phyloP scores from a whole-genome alignment of 2,113 vertebrate genomes.

The Siniperca knerii region DNA sequence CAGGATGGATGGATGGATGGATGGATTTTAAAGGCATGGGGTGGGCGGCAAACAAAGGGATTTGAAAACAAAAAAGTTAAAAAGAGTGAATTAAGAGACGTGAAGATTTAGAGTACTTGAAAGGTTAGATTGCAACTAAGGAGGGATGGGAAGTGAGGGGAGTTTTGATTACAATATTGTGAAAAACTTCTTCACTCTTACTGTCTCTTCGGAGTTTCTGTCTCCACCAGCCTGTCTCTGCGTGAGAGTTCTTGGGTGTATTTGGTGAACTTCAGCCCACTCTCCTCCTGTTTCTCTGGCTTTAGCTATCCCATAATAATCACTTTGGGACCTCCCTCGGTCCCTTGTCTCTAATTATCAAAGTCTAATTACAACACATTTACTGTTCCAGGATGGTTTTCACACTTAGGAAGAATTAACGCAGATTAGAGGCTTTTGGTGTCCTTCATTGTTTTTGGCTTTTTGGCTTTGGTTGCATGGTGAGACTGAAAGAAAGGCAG shows the following conservation, averaged over 20 bases:
- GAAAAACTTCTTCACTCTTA: background rate
- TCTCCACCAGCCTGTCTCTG: constrained; percentile 32
- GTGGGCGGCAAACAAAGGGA: background rate
- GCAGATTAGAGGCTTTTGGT: constrained; percentile 71
- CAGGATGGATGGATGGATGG: background rate
- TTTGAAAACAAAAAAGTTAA: background rate
- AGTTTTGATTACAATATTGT: background rate
- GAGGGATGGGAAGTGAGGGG: background rate
- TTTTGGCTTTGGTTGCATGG: constrained; percentile 41
- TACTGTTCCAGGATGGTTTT: constrained; percentile 67
- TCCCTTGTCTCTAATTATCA: constrained; percentile 78
- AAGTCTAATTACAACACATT: constrained; percentile 78
- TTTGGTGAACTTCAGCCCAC: constrained; percentile 67
- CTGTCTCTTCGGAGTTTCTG: constrained; percentile 13
- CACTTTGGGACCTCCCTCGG: constrained; percentile 64
- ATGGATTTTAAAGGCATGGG: background rate
- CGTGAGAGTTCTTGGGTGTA: constrained; percentile 42
- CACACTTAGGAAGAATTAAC: constrained; percentile 68
- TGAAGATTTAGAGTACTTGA: background rate
- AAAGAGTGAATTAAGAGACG: background rate
- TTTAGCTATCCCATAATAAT: constrained; percentile 72
- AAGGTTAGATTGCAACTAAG: background rate
- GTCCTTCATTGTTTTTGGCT: constrained; percentile 59
- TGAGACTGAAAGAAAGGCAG: constrained; percentile 12
- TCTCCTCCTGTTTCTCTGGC: constrained; percentile 78